phyloP scores from a whole-genome alignment of 2,113 vertebrate species.

The Poeciliopsis turrubarensis region DNA sequence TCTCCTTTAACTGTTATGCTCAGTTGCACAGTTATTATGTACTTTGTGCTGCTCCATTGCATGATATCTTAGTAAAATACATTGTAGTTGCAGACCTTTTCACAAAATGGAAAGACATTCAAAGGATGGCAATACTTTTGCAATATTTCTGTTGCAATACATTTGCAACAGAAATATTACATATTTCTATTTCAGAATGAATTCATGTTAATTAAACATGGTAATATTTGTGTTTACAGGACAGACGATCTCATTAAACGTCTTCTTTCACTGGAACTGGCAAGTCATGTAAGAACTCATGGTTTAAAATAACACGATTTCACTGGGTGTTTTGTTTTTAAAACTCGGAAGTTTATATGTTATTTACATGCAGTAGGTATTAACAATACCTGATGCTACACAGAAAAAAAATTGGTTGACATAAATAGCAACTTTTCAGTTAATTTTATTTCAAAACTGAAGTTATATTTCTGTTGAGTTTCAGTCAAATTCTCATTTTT shows the following conservation, averaged over 20 bases:
- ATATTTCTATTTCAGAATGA: neutral
- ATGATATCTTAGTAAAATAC: too few species aligned
- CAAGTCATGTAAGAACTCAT: constrained; percentile 83
- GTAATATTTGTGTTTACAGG: constrained; percentile 73
- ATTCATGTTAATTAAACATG: neutral
- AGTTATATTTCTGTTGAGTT: neutral
- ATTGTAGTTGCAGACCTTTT: too few species aligned
- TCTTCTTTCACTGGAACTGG: constrained; percentile 92
- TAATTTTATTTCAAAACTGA: neutral
- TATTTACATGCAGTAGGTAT: neutral
- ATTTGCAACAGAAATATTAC: too few species aligned
- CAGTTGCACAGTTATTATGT: too few species aligned
- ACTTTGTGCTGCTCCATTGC: too few species aligned
- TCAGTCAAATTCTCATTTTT: neutral
- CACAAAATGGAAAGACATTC: too few species aligned
- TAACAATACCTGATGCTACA: neutral
- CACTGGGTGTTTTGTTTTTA: neutral
- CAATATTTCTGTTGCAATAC: neutral
- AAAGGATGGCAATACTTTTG: too few species aligned
- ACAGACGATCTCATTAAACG: constrained; percentile 88
- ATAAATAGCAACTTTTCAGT: neutral
- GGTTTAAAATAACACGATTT: neutral
- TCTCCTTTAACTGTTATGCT: too few species aligned
- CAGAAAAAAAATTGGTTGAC: neutral
- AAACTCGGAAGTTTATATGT: neutral